phyloP scores from a whole-genome alignment of 2,888 invertebrate genomes.

The Siphlonurus alternatus region DNA sequence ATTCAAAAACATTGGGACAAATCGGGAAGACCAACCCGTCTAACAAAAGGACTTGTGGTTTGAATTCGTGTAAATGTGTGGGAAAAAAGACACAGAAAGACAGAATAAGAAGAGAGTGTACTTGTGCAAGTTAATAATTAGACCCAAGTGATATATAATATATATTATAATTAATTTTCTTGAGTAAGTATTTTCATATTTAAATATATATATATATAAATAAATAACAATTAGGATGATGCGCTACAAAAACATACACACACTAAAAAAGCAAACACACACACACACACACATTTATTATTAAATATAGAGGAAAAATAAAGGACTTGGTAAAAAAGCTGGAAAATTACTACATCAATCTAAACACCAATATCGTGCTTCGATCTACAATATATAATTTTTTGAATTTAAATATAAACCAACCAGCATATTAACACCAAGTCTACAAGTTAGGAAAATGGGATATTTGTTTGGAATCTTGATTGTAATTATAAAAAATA shows the following conservation, averaged over 20 bases:
- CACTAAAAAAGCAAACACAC: neutral
- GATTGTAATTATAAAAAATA: too few species aligned
- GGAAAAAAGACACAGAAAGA: neutral
- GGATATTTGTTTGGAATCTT: neutral
- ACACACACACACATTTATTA: neutral
- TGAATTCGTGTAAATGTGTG: neutral
- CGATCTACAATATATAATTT: neutral
- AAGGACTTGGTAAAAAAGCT: neutral
- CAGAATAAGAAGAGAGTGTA: neutral
- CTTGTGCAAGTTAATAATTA: neutral
- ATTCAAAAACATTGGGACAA: too few species aligned
- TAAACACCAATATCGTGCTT: neutral
- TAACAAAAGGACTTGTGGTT: too few species aligned
- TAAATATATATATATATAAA: too few species aligned
- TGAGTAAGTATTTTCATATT: too few species aligned
- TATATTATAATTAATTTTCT: too few species aligned
- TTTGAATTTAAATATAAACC: neutral
- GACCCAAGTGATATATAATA: too few species aligned
- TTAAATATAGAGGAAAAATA: neutral
- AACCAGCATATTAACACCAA: neutral
- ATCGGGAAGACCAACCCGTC: too few species aligned
- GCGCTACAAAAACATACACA: neutral
- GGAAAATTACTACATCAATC: neutral
- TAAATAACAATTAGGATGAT: neutral
- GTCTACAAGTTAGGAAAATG: neutral